Evolutionary conservation across 2,888 invertebrate species (phyloP), one percentile per base, ranked within the genome.

Genomic region (Eupithecia tripunctaria): DNA sequence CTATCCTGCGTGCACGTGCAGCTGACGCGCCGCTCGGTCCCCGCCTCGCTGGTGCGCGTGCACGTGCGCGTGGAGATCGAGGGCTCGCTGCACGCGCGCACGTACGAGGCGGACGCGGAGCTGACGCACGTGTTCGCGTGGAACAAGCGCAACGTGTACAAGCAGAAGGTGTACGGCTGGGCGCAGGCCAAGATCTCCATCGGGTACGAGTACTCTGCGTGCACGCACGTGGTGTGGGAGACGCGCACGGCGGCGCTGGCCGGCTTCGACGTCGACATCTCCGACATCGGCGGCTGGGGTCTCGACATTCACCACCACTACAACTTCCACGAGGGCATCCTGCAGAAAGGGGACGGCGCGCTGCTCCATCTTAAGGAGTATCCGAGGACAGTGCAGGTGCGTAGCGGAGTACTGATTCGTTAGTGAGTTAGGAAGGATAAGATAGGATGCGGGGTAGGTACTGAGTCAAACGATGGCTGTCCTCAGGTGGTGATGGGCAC

Each of bases 251-350:
- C 98, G 2, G 98, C 97, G 51, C 92, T 99, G 82, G 98, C 98
- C 89, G 99, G 99, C 29, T 99, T 98, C 91, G 99, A 99, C 89
- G 98, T 99, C 67, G 98, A 98, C 85, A 99, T 99, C 78, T 98
- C 99, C 0, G 99, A 99, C 88, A 97, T 99, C 70, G 99, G 99
- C 1, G 99, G 99, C 65, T 99, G 99, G 99, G 99, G 99, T 68
- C 94, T 99, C 70, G 98, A 99, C 88, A 98, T 99, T 78, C 99
- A 99, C 92, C 99, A 99, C 91, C 98, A 99, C 89, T 99, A 99
- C 92, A 99, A 99, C 90, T 99, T 99, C 95, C 98, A 99, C 86
- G 99, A 99, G 95, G 99, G 98, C 29, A 99, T 99, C 77, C 94
- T 99, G 63, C 99, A 99, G 90, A 99, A 99, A 89, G 99, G 99